Evolutionary conservation across 2,797 vertebrate species (phyloP).

Genomic region (Phaenicophaeus curvirostris): DNA sequence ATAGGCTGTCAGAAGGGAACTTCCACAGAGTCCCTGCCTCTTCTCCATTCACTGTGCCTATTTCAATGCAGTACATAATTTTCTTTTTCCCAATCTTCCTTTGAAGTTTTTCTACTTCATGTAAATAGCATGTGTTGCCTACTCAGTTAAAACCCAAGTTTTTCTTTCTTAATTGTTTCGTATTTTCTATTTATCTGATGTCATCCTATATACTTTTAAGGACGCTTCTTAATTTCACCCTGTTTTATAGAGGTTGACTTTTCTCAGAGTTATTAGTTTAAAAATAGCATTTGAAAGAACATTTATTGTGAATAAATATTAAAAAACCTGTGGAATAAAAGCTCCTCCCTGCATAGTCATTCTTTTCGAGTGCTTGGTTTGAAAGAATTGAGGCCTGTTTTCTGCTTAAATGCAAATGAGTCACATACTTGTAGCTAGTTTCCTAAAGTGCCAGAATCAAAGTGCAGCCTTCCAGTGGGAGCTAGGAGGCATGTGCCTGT

Average conservation of each 20-base stretch:
- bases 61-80: background rate
- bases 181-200: constrained; percentile 29
- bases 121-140: background rate
- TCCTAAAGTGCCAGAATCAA: background rate
- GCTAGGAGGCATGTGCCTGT: accelerated
- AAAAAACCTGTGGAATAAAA: background rate
- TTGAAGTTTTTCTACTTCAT: background rate
- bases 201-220: background rate
- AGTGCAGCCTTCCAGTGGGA: background rate
- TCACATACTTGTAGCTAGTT: background rate
- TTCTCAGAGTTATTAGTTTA: constrained; percentile 15
- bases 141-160: background rate
- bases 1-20: background rate
- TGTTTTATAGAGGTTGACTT: background rate
- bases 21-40: background rate
- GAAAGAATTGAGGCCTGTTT: constrained; percentile 1
- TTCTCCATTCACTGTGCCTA: background rate
- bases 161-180: background rate
- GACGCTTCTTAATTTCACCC: background rate
- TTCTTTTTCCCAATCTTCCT: background rate
- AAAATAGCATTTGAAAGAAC: background rate
- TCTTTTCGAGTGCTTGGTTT: background rate
- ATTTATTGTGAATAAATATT: background rate
- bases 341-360: background rate
- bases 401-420: background rate